Evolutionary conservation across 1,140 invertebrate genomes (phyloP).

Genomic region (Procambarus virginalis): DNA sequence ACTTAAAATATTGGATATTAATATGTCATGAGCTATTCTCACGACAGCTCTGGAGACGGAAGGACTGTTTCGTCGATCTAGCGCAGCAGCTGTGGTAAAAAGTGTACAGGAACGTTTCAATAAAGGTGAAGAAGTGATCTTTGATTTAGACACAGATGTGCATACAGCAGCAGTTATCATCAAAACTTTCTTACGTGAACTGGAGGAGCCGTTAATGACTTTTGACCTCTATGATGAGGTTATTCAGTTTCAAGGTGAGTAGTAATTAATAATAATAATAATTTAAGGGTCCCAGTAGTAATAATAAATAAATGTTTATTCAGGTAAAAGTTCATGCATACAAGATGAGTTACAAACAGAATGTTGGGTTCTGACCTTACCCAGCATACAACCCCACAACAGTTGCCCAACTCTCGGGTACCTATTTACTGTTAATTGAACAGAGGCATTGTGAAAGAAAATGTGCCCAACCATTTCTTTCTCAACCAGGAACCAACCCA

Average conservation of each 20-base stretch:
- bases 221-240: constrained; percentile 97
- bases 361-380: no score
- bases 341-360: no score
- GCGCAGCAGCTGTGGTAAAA: constrained; percentile 87
- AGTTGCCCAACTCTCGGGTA: no score
- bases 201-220: constrained; percentile 95
- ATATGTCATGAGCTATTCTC: background rate
- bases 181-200: constrained; percentile 94
- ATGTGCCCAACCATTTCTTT: no score
- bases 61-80: constrained; percentile 94
- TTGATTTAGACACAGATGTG: constrained; percentile 83
- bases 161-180: constrained; percentile 95
- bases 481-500: no score
- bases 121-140: constrained; percentile 86
- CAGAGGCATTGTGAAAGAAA: no score
- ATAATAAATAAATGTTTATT: no score
- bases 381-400: no score
- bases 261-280: background rate
- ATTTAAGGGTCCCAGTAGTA: no score
- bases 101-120: constrained; percentile 90
- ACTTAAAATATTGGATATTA: no score
- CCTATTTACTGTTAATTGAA: no score
- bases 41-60: constrained; percentile 85
- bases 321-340: no score
- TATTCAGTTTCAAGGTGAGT: constrained; percentile 88